Evolutionary conservation across 2,113 vertebrate species (phyloP), one percentile per base, ranked within the genome.

Genomic region (Solea senegalensis): DNA sequence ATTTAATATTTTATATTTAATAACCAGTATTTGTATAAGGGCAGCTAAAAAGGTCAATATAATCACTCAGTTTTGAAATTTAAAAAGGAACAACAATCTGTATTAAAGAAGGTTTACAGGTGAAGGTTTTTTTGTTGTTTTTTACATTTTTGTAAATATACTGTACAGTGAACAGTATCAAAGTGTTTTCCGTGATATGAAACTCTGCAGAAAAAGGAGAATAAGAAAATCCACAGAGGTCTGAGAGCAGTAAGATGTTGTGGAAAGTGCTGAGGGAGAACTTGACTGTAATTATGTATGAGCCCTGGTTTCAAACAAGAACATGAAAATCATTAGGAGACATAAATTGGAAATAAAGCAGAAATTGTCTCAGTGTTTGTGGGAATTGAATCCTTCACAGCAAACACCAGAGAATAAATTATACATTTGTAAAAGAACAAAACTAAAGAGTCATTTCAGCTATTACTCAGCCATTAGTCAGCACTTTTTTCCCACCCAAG

Each of bases 391-490:
- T 69, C 65, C 27, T 55, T 56, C 15, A 5, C 4, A 55, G 28
- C 11, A 7, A 65, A 62, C 79, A 78, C 64, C 39, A 0, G 69
- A n/a, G 78, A 74, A 21, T 15, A 63, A 76, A 71, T 11, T 63
- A 67, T n/a, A 73, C 40, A 70, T 9, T 44, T 76, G n/a, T 26
- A 26, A 5, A 13, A n/a, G n/a, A n/a, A n/a, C n/a, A 58, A 48
- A 44, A 50, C 9, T 14, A 50, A 34, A 49, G n/a, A 59, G 69
- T 43, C 16, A 60, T 78, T 76, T 60, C 16, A 65, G 55, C 71
- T 76, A 82, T 78, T 76, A 78, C 53, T 40, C 48, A 74, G 71
- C 57, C 64, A 68, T 83, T 79, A 83, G 61, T 73, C 64, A 54
- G 39, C 41, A 44, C 26, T 41, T 78, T 68, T 34, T 34, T 6